Conservation (phyloP, 92 coral and sea anemone species). For the Porites evermanni region DNA sequence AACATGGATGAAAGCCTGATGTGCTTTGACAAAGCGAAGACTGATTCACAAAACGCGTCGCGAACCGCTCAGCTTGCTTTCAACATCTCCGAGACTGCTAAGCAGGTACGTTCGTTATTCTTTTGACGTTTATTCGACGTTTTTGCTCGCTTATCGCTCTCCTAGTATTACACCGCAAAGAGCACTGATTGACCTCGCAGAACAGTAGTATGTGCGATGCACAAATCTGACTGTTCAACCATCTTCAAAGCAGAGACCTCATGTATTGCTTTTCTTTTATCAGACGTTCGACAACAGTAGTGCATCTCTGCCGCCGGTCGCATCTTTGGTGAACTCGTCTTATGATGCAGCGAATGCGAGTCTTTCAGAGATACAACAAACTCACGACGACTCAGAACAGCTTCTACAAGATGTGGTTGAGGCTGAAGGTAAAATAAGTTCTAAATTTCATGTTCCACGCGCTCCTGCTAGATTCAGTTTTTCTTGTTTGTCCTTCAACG, state of each 20-base stretch:
- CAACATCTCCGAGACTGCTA: conserved; percentile 72
- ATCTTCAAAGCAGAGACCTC: no score
- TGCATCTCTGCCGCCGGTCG: conserved; percentile 48
- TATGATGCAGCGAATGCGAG: conserved; percentile 69
- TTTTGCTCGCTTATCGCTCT: background rate
- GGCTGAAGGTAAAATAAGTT: conserved; percentile 76
- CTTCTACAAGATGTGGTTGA: conserved; percentile 83
- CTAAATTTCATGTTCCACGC: background rate
- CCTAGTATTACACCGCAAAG: background rate
- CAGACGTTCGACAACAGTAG: conserved; percentile 77
- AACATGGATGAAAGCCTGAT: conserved; percentile 74
- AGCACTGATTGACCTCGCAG: background rate
- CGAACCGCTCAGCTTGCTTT: conserved; percentile 79
- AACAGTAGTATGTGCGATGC: background rate
- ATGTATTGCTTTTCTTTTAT: background rate
- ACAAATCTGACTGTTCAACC: no score
- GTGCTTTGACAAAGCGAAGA: conserved; percentile 83
- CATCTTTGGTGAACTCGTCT: conserved; percentile 59
- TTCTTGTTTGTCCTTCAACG: no score
- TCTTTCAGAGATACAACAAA: conserved; percentile 64
- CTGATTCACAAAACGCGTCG: conserved; percentile 72
- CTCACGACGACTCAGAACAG: conserved; percentile 73
- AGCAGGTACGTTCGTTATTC: conserved; percentile 60
- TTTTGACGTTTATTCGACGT: background rate
- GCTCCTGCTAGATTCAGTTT: no score